A percentile compares a stretch with the other conserved stretches of the same genome.
Conservation (phyloP, 2,797 vertebrate genomes). For the Trachurus trachurus region DNA sequence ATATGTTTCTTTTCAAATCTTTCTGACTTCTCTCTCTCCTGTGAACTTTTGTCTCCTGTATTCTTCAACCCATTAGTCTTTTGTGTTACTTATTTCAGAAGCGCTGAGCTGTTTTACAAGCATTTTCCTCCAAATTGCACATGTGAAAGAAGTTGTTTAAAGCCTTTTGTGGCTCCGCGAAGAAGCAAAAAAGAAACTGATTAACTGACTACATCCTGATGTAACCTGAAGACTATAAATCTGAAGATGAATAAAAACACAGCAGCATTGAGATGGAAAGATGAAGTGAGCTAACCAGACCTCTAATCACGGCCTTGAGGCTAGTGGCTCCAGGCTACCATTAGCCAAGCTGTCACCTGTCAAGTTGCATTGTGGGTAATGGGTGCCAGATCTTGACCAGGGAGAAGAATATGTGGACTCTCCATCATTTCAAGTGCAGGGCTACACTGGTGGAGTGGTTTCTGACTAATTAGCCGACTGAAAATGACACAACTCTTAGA, state of each 20-base stretch:
- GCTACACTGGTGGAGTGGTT: neutral
- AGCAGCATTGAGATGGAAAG: neutral
- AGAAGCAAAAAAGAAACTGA: too few relatives aligned
- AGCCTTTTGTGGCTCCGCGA: too few relatives aligned
- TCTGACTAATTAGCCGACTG: neutral
- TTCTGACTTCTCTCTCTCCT: neutral
- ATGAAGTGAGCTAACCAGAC: too few relatives aligned
- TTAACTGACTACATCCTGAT: neutral
- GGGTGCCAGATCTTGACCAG: neutral
- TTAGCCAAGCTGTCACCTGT: neutral
- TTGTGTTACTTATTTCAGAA: too few relatives aligned
- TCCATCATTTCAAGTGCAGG: neutral
- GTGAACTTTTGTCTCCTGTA: too few relatives aligned
- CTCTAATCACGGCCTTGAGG: neutral
- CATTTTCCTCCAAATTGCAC: neutral
- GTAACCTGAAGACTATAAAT: neutral
- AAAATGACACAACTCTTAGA: neutral
- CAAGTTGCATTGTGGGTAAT: constrained; percentile 3
- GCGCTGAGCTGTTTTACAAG: too few relatives aligned
- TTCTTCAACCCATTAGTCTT: too few relatives aligned
- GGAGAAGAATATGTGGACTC: neutral
- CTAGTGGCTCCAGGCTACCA: neutral
- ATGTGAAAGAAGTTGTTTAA: neutral
- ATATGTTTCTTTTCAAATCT: too few relatives aligned
- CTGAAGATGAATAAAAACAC: neutral